These are phyloP conservation scores for Electrophaes corylata DNA, from an alignment of 2,888 invertebrate species.

Conservation along the genomic window DNA sequence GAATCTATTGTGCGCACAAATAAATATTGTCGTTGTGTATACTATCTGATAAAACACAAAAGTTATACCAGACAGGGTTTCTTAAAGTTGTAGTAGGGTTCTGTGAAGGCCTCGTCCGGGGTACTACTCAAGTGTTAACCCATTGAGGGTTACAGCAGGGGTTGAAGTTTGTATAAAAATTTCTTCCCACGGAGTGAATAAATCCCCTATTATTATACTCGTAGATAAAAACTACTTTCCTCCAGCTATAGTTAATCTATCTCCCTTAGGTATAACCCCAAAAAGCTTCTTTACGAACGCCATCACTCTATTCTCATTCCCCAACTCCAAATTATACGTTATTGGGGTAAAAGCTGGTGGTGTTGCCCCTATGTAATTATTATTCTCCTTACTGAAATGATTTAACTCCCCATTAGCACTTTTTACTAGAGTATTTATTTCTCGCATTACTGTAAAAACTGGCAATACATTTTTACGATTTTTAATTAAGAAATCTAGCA, in stretches of 20 bases:
- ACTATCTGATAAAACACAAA: too few species aligned
- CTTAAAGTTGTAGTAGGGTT: too few species aligned
- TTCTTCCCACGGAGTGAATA: too few species aligned
- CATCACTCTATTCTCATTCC: slow-evolving; percentile 50
- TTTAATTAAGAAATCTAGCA: slow-evolving; percentile 58
- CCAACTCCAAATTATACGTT: slow-evolving; percentile 59
- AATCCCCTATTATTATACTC: not conserved
- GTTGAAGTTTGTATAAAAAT: too few species aligned
- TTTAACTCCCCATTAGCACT: slow-evolving; percentile 62
- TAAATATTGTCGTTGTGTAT: too few species aligned
- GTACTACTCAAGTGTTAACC: too few species aligned
- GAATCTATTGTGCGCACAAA: too few species aligned
- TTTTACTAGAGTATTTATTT: slow-evolving; percentile 66
- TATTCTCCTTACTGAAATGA: slow-evolving; percentile 60
- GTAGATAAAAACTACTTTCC: slow-evolving; percentile 38
- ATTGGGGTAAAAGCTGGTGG: slow-evolving; percentile 47
- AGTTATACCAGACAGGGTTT: too few species aligned
- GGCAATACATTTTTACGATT: slow-evolving; percentile 59
- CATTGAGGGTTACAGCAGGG: too few species aligned
- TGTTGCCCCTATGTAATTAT: slow-evolving; percentile 60
- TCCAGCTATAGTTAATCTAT: slow-evolving; percentile 56
- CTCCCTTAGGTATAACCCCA: slow-evolving; percentile 50
- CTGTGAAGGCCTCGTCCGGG: too few species aligned
- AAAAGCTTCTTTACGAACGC: slow-evolving; percentile 53
- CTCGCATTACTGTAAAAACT: slow-evolving; percentile 62